Evolutionary conservation across 1,140 invertebrate genomes (phyloP).

Genomic region (Acromyrmex heyeri): DNA sequence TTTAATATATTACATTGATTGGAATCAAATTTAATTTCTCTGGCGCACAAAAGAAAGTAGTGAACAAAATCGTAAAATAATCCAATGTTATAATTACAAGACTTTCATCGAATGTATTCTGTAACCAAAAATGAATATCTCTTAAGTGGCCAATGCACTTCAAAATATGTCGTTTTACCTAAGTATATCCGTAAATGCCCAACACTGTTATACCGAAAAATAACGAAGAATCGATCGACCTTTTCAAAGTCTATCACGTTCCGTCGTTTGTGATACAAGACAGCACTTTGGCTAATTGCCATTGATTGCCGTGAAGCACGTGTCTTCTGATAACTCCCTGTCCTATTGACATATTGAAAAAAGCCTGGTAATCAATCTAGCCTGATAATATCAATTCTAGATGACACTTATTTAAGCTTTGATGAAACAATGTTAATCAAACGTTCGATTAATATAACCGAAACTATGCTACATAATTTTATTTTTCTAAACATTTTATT

Average conservation of each 20-base stretch:
- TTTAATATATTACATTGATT: too few species aligned
- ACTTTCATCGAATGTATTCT: background rate
- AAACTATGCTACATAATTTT: too few species aligned
- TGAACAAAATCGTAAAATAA: background rate
- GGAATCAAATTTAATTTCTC: too few species aligned
- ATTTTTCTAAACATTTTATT: too few species aligned
- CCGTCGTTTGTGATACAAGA: background rate
- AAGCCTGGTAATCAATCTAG: too few species aligned
- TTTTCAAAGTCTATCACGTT: constrained; percentile 11
- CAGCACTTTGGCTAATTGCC: constrained; percentile 5
- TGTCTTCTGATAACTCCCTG: background rate
- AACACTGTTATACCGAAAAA: constrained; percentile 36
- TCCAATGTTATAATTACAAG: background rate
- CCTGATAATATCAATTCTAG: too few species aligned
- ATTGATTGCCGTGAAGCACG: background rate
- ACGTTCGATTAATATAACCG: too few species aligned
- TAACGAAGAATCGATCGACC: background rate
- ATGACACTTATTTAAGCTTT: too few species aligned
- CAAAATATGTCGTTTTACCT: constrained; percentile 22
- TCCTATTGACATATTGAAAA: background rate
- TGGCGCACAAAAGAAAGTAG: background rate
- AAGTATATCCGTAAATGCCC: constrained; percentile 43
- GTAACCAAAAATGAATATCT: background rate
- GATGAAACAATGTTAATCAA: too few species aligned
- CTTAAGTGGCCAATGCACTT: constrained; percentile 17